Conservation (phyloP, 2,797 vertebrate genomes). For the Epinephelus malabaricus region DNA sequence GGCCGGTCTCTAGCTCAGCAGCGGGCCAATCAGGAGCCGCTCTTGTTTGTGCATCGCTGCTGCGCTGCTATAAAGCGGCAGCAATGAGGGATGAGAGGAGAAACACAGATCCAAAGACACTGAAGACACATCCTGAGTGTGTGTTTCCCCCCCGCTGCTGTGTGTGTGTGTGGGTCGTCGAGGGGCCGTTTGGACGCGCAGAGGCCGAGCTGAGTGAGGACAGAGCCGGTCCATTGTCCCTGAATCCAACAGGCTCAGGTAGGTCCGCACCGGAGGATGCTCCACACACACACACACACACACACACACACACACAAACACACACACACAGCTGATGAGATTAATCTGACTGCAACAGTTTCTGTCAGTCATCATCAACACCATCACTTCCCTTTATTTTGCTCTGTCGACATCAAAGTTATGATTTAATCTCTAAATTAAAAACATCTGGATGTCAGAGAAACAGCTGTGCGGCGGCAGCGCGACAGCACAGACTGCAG, state of each 20-base stretch:
- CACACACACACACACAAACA: too few species aligned
- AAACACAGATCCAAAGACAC: conserved; percentile 58
- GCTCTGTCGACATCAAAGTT: conserved; percentile 30
- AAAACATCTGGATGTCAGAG: too few species aligned
- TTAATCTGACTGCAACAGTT: neutral
- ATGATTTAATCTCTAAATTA: neutral
- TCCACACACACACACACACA: conserved; percentile 14
- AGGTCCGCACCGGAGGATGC: conserved; percentile 75
- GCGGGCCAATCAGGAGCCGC: conserved; percentile 85
- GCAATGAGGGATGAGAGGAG: conserved; percentile 58
- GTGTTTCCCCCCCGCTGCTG: neutral
- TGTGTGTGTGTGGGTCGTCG: neutral
- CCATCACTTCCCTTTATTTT: neutral
- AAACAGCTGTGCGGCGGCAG: neutral
- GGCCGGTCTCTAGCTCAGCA: conserved; percentile 85
- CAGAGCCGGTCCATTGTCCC: conserved; percentile 32
- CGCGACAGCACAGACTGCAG: too few species aligned
- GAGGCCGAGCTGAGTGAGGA: conserved; percentile 21
- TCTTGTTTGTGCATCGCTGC: conserved; percentile 85
- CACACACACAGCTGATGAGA: neutral
- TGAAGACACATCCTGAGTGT: neutral
- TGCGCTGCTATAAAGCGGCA: conserved; percentile 80
- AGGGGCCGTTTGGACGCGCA: conserved; percentile 21
- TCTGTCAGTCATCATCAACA: neutral
- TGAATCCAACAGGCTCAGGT: conserved; percentile 66